Evolutionary conservation across 37 sponge, comb jelly and placozoan species (phyloP), one percentile per base, ranked within the genome.

Genomic region (Diacarnus erythraeanus): DNA sequence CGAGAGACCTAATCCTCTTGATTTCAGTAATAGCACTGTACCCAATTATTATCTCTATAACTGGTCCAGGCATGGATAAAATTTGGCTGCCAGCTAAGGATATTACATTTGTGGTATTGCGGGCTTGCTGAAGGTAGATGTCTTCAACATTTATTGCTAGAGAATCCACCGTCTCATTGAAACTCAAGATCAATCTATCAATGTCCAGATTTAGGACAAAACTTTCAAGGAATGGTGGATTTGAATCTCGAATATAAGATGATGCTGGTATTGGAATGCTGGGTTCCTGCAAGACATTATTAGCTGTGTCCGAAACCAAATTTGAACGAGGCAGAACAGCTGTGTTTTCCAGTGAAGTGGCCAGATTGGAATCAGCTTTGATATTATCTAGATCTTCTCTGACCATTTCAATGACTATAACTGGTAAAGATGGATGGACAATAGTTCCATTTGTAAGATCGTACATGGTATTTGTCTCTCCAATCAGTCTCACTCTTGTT

Each of bases 81-180:
- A 90, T 66, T 18, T 65, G 63, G 60, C 92, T 87, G 0, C 83
- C 89, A 33, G 71, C 39, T 36, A 95, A 77, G 34, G 86, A 60
- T 21, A 90, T 67, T 42, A 29, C 23, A 18, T 27, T 36, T 29
- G 83, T 79, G 20, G 86, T 60, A 39, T 85, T 88, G 9, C 64
- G 34, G 12, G 27, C 67, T 35, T 72, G 42, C 57, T 93, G 93
- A 9, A 93, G 51, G 63, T 61, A 77, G 30, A 95, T 85, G 0
- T 85, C 57, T 4, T 54, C 42, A 30, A 86, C 60, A 1, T 34
- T 30, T 2, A 95, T 26, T 17, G 69, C 80, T n/a, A n/a, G 54
- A n/a, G 86, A n/a, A 68, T 91, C 79, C 3, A 95, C 73, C 33
- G 92, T 91, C 63, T 95, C 97, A 78, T 84, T 88, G 70, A 93